These are phyloP conservation scores for Metacarcinus magister DNA, from an alignment of 2,888 invertebrate genomes.

Conservation along the genomic window DNA sequence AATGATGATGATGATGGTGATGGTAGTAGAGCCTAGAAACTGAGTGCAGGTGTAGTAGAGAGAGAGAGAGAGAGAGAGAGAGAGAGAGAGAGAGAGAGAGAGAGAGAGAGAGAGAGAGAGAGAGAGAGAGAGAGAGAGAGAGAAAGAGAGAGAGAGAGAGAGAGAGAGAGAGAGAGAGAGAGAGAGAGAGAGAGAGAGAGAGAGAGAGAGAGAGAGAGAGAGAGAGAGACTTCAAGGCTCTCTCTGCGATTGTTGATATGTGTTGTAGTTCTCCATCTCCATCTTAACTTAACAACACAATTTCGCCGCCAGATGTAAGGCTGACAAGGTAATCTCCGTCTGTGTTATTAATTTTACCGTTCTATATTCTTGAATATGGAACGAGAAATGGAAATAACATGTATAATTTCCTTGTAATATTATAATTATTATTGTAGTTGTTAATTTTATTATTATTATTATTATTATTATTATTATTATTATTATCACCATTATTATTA, in stretches of 20 bases:
- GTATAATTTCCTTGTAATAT: background rate
- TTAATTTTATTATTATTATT: background rate
- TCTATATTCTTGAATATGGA: background rate
- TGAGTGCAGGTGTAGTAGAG: slow-evolving; percentile 30
- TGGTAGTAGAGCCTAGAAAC: background rate
- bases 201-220: slow-evolving; percentile 50
- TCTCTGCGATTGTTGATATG: background rate
- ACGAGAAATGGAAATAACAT: background rate
- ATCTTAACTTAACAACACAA: background rate
- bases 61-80: slow-evolving; percentile 69
- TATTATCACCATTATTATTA: background rate
- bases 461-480: background rate
- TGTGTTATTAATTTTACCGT: background rate
- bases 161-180: slow-evolving; percentile 40
- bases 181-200: slow-evolving; percentile 63
- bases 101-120: slow-evolving; percentile 60
- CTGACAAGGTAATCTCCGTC: background rate
- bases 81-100: slow-evolving; percentile 51
- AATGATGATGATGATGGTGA: background rate
- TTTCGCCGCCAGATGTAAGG: background rate
- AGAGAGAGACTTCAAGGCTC: background rate
- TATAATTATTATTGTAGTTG: background rate
- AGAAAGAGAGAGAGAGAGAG: slow-evolving; percentile 68
- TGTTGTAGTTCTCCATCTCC: background rate
- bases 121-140: slow-evolving; percentile 71